Evolutionary conservation across 2,888 invertebrate genomes (phyloP), one percentile per base, ranked within the genome.

Genomic region (Onchidella celtica): DNA sequence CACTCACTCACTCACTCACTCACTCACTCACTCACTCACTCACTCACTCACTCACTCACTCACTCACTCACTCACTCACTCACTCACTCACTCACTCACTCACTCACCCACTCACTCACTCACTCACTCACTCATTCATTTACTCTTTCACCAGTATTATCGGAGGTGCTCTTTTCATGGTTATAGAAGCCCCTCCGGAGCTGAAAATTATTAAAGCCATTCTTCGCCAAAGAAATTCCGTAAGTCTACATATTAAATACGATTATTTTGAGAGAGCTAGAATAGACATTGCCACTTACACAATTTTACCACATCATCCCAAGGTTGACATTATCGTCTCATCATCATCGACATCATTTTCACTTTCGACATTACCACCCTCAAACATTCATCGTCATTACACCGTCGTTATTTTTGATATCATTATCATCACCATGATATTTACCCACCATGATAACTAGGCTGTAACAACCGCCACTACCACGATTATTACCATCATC

Each of bases 81-180:
- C n/a, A n/a, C n/a, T n/a, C n/a, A 29, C 66, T 47, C 47, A 11
- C 47, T 47, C 47, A 11, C 47, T 47, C 47, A 11, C 47, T 47
- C 47, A 11, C 47, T 66, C 32, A 11, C 47, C 32, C 66, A 29
- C 32, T 66, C 66, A 29, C 66, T 66, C 66, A 29, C 27, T 66
- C 66, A 6, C 17, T 40, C 47, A 27, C 27, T 75, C 4, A 34
- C n/a, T n/a, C n/a, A 3, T 69, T n/a, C n/a, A n/a, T n/a, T 29
- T 66, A 6, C 11, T 66, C 55, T 72, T 4, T 69, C 9, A 59
- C 24, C 66, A 79, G 79, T 27, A 27, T 79, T 9, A 29, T 72
- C 24, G 79, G 79, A 21, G 79, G 79, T 14, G 32, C 40, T 1
- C 57, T 79, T 24, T 79, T 79, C 55, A 21, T 65, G 38, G 24